Evolutionary conservation across 2,797 vertebrate genomes (phyloP).

Genomic region (Manis javanica): DNA sequence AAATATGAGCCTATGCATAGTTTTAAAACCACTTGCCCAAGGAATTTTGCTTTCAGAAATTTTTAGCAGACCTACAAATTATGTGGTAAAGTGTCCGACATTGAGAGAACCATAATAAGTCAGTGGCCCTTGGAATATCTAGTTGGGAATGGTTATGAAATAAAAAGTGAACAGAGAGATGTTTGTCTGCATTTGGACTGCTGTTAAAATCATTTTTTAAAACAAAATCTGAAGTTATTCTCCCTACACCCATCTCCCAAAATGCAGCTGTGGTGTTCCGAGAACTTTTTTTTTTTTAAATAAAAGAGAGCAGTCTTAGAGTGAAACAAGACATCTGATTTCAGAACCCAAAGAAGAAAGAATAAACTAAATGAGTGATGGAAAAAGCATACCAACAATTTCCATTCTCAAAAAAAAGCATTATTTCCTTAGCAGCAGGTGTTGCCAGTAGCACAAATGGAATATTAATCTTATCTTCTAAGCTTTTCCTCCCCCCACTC

Average conservation of each 20-base stretch:
- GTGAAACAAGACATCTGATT: slow-evolving; percentile 73
- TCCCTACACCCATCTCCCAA: slow-evolving; percentile 60
- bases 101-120: slow-evolving; percentile 68
- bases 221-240: slow-evolving; percentile 63
- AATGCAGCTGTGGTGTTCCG: slow-evolving; percentile 61
- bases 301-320: slow-evolving; percentile 25
- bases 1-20: slow-evolving; percentile 57
- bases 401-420: background rate
- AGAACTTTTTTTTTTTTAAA: slow-evolving; percentile 41
- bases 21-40: slow-evolving; percentile 69
- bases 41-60: slow-evolving; percentile 79
- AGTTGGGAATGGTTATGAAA: slow-evolving; percentile 75
- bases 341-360: slow-evolving; percentile 63
- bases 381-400: slow-evolving; percentile 48
- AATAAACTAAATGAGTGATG: slow-evolving; percentile 60
- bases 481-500: background rate
- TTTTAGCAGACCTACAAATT: slow-evolving; percentile 81
- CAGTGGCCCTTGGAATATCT: slow-evolving; percentile 59
- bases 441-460: background rate
- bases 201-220: slow-evolving; percentile 58
- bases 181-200: slow-evolving; percentile 63
- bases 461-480: background rate
- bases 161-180: slow-evolving; percentile 66
- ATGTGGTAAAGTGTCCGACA: slow-evolving; percentile 75
- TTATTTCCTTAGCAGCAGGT: slow-evolving; percentile 53